phyloP scores from a whole-genome alignment of 2,797 vertebrate species.

The Taeniopygia guttata region DNA sequence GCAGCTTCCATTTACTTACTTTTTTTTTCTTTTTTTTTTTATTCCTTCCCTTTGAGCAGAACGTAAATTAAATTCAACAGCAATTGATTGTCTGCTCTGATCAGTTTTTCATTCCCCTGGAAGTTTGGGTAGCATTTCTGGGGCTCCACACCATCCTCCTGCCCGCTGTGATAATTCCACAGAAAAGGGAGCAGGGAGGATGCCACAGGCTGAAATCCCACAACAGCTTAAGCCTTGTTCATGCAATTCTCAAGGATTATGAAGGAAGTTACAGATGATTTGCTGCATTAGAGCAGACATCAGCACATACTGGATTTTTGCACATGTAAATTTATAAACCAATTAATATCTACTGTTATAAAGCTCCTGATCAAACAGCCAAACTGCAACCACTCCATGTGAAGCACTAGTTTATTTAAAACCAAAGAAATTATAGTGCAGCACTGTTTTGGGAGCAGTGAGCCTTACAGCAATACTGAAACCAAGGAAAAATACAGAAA shows the following conservation, averaged over 20 bases:
- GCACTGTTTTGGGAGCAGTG: not conserved
- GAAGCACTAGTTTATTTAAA: not conserved
- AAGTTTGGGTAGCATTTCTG: not conserved
- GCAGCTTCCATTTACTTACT: not conserved
- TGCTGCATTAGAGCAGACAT: constrained; percentile 2
- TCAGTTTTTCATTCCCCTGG: not conserved
- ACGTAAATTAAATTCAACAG: not conserved
- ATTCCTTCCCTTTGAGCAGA: not conserved
- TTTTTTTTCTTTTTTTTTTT: not conserved
- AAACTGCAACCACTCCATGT: not conserved
- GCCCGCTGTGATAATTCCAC: not conserved
- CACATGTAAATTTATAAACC: not conserved
- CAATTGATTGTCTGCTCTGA: not conserved
- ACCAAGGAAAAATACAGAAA: not conserved
- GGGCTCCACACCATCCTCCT: not conserved
- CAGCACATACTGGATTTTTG: not conserved
- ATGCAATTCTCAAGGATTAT: not conserved
- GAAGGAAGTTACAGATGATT: not conserved
- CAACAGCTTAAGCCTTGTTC: not conserved
- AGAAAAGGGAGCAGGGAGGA: not conserved
- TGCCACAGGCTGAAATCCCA: not conserved
- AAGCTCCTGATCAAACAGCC: not conserved
- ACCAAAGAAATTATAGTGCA: not conserved
- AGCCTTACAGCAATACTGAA: not conserved
- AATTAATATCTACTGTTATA: not conserved